Conservation (phyloP, 2,888 invertebrate species). For the Melitaea athalia region DNA sequence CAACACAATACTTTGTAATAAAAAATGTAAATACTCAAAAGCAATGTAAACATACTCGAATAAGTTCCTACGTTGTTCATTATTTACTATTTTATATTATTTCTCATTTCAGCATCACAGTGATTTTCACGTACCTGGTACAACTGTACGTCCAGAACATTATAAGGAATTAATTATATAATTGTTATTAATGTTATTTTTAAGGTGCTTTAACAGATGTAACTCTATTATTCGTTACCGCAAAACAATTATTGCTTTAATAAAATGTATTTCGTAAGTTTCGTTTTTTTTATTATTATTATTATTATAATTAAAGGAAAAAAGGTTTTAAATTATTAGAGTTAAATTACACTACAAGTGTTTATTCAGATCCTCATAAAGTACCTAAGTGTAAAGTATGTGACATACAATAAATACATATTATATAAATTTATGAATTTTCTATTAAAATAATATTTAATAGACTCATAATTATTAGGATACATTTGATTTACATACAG, state of each 20-base stretch:
- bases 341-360: not conserved
- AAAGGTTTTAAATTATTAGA: too few species aligned
- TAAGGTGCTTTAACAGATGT: constrained; percentile 39
- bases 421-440: not conserved
- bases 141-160: constrained; percentile 68
- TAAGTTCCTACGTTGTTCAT: constrained; percentile 14
- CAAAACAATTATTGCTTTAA: constrained; percentile 25
- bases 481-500: not conserved
- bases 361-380: constrained; percentile 29
- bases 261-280: constrained; percentile 25
- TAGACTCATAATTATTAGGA: not conserved
- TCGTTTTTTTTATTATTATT: too few species aligned
- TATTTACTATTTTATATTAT: constrained; percentile 37
- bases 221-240: constrained; percentile 28
- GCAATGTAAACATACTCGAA: not conserved
- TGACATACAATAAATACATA: constrained; percentile 1
- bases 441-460: constrained; percentile 19
- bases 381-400: not conserved
- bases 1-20: not conserved
- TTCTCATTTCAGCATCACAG: constrained; percentile 73
- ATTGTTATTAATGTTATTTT: constrained; percentile 23
- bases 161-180: constrained; percentile 46
- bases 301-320: too few species aligned
- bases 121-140: constrained; percentile 74
- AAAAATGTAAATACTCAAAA: constrained; percentile 25